Evolutionary conservation across 2,113 vertebrate genomes (phyloP), one percentile per base, ranked within the genome.

Genomic region (Strigops habroptila): DNA sequence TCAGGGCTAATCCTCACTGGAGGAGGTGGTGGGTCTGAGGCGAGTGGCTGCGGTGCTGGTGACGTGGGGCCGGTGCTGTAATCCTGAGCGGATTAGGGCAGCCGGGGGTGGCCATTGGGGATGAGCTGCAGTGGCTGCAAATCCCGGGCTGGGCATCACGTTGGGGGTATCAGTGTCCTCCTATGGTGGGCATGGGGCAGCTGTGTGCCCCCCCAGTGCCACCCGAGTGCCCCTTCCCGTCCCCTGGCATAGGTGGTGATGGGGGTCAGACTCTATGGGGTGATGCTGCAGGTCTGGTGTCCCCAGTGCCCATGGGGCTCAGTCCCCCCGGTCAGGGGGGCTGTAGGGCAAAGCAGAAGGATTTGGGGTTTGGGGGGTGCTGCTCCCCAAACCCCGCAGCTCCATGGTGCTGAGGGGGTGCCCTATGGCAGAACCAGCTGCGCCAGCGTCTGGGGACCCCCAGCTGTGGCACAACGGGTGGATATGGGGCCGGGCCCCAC

Each of bases 51-150:
- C 39, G 0, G 82, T 73, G 4, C 22, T 44, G 4, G 82, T 95
- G 96, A 95, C 93, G 93, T 68, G 65, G 53, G 79, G 52, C 67
- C 4, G 4, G 76, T 3, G 60, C 57, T 16, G 57, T 96, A 96
- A 96, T 95, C 94, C 17, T 93, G 88, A 95, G 93, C 67, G 82
- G 96, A 95, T 96, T 96, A 96, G 70, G 62, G 55, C 18, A 4
- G 74, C 65, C 37, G 23, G n/a, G 60, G 41, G 81, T 23, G 65
- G 93, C 69, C 44, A 18, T 28, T 2, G 10, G 76, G 85, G 77
- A 37, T 46, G 43, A 60, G 35, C 44, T 24, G 15, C 4, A 2
- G 82, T 69, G 77, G 60, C 78, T 3, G 15, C 70, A 90, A 93
- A 88, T 96, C 75, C 86, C 65, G 1, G 3, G 2, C 6, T 1